These are phyloP conservation scores for Calidris pugnax DNA, from an alignment of 2,113 vertebrate species.

Conservation along the genomic window DNA sequence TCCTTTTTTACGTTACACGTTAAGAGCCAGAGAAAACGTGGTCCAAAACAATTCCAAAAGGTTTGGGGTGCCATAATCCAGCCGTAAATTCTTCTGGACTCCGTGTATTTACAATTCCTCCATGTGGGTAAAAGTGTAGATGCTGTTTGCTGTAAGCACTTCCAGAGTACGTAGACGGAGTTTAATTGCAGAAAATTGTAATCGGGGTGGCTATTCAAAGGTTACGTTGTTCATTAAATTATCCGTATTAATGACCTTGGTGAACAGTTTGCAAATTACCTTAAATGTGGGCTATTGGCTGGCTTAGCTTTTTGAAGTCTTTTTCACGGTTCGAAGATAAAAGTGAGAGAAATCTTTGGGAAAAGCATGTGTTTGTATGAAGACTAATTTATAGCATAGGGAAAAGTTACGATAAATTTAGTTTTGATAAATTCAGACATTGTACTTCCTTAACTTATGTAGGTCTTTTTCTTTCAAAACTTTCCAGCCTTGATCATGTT, in stretches of 20 bases:
- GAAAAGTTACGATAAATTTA: not conserved
- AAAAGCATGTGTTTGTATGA: not conserved
- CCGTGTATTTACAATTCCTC: fast-evolving
- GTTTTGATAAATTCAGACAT: not conserved
- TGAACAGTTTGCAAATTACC: not conserved
- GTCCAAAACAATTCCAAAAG: not conserved
- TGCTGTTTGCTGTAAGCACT: not conserved
- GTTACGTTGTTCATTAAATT: not conserved
- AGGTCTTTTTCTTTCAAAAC: not conserved
- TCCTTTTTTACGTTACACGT: not conserved
- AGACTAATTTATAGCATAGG: not conserved
- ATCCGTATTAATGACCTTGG: not conserved
- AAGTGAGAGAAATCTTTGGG: not conserved
- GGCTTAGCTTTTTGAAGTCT: not conserved
- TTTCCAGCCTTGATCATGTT: not conserved
- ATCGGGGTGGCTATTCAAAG: not conserved
- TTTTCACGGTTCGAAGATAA: not conserved
- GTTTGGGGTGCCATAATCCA: not conserved
- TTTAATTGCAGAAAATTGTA: not conserved
- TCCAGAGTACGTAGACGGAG: not conserved
- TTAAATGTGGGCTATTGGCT: not conserved
- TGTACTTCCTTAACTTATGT: not conserved
- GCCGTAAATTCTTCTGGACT: not conserved
- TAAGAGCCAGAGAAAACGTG: not conserved
- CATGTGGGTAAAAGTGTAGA: not conserved